These are phyloP conservation scores for Hydrotaea diabolus DNA, from an alignment of 2,888 invertebrate genomes.

Conservation along the genomic window DNA sequence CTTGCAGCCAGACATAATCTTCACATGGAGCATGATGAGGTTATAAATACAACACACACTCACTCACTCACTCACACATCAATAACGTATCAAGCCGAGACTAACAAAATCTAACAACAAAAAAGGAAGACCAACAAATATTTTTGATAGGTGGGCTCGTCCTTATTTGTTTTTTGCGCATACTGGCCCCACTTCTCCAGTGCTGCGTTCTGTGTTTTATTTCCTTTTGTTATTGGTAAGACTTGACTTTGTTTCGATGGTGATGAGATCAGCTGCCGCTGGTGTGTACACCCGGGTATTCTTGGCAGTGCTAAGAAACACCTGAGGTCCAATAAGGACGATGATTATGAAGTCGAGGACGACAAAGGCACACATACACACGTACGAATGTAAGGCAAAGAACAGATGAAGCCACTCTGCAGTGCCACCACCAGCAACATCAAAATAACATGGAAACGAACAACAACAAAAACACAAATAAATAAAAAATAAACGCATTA, in stretches of 20 bases:
- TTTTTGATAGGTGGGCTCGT: neutral
- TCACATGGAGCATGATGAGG: neutral
- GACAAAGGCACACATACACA: neutral
- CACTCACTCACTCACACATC: too few species aligned
- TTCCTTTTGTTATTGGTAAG: too few species aligned
- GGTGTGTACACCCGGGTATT: neutral
- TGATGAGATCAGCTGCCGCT: conserved; percentile 13
- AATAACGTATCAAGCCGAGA: neutral
- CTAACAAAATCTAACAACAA: neutral
- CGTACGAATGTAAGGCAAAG: neutral
- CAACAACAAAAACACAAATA: neutral
- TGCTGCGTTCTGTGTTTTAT: too few species aligned
- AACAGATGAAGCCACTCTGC: conserved; percentile 56
- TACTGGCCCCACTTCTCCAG: too few species aligned
- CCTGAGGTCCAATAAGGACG: conserved; percentile 55
- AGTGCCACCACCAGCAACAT: neutral
- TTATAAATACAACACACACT: conserved; percentile 1
- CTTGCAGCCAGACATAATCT: neutral
- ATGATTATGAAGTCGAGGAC: conserved; percentile 11
- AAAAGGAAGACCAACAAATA: neutral
- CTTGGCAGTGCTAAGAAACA: conserved; percentile 47
- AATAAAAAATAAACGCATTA: conserved; percentile 41
- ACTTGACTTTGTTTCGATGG: neutral
- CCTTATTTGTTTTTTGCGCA: too few species aligned
- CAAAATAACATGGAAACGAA: neutral